Evolutionary conservation across 2,888 invertebrate species (phyloP), one percentile per base, ranked within the genome.

Genomic region (Lasioglossum vierecki): DNA sequence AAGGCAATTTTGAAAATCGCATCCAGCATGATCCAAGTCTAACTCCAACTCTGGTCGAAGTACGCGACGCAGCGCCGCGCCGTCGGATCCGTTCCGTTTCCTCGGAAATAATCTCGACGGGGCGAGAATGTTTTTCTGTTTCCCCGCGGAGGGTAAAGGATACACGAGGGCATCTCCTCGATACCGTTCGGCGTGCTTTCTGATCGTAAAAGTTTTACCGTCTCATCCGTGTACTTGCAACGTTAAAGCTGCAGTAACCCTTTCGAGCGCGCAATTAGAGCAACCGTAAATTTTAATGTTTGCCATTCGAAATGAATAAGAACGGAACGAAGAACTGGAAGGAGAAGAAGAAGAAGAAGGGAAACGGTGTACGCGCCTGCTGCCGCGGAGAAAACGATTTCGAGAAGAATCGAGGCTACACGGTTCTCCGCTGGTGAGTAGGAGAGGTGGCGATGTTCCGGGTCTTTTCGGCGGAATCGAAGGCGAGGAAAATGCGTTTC

Each of bases 171-270:
- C 63, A 6, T n/a, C 60, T 53, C 63, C n/a, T 70, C 73, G 74
- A 85, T 68, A 68, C 46, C 53, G 77, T 26, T 41, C 70, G 39
- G 53, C 66, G 70, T 41, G 49, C 46, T 70, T 78, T 78, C 70
- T 30, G 77, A 53, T 70, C 76, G 74, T 74, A 66, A 79, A 63
- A 72, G 71, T 63, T 73, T 71, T 80, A 75, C 75, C 84, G 66
- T 57, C 85, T 75, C 79, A 68, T 85, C 70, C 66, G 66, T 79
- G 63, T 80, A 68, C 80, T 68, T 78, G 80, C 49, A 85, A 85
- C 85, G 85, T 75, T 79, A 53, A 68, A 68, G 76, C 79, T 75
- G 57, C 79, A 68, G 79, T 85, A 84, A 79, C 66, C 75, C 76
- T 66, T 39, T 60, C 70, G 72, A 53, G 57, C 84, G 63, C 76